Base-by-base conservation (phyloP, 64 coral and sea anemone species). In the Anthopleura sola region DNA sequence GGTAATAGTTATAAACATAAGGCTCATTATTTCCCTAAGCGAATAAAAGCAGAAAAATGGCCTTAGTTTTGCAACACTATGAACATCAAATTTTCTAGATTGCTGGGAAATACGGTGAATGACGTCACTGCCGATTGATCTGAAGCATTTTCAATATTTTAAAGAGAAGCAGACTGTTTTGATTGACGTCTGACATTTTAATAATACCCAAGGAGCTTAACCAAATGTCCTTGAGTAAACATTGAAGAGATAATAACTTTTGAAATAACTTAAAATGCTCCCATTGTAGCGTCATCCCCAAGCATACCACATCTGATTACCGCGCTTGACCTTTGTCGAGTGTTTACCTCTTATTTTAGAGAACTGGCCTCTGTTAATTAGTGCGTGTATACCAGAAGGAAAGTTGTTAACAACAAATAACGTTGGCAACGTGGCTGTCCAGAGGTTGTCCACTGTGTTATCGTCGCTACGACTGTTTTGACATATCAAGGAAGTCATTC, bases 171-270 rank as follows among this genome's bases (percentile, higher is more conserved):
- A 40, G 60, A 66, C 60, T 66, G 24, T 9, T 66, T 31, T 66
- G 60, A 66, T n/a, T 71, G 66, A 71, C 66, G 29, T 71, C 0
- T 34, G 66, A 32, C 31, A 71, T 32, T 71, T 71, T 32, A 34
- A 36, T 71, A 71, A 71, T 36, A 71, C 13, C 66, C 26, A 71
- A 71, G 28, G 34, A 32, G 66, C 66, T 71, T 71, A 71, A 34
- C 58, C 10, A 17, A 71, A 29, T 71, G 66, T 71, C 66, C 66
- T 71, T 71, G 66, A 71, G 31, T 34, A 71, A 71, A 71, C 66
- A 71, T 34, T 20, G 9, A 14, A 34, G 66, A 34, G 66, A 71
- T 71, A 71, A 71, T 71, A 71, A 71, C 66, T 34, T 71, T 66
- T 26, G 26, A 66, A 66, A 66, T 24, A 31, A 66, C 60, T 66